Percentiles rank a stretch among this genome's conserved stretches.
These are phyloP conservation scores for Centropyge bicolor DNA, from an alignment of 2,797 vertebrate genomes.

Conservation along the genomic window DNA sequence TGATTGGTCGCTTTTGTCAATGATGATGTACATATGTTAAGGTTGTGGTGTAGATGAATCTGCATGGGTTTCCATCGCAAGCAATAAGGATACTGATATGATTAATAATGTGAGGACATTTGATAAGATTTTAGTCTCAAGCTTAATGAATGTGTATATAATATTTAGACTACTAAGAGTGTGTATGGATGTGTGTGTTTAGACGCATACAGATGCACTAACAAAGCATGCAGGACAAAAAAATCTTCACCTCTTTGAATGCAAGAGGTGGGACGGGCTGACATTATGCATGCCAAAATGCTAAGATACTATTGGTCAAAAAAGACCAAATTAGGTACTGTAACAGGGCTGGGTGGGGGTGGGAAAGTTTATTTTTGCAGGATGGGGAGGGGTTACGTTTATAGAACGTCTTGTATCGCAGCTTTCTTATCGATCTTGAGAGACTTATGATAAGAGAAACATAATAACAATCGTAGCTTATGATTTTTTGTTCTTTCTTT, in stretches of 20 bases:
- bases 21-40: slow-evolving; percentile 84
- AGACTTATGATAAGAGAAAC: slow-evolving; percentile 75
- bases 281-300: slow-evolving; percentile 85
- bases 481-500: slow-evolving; percentile 68
- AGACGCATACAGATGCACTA: slow-evolving; percentile 82
- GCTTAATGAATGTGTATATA: slow-evolving; percentile 83
- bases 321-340: slow-evolving; percentile 83
- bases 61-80: slow-evolving; percentile 86
- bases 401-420: slow-evolving; percentile 78
- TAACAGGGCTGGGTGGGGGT: slow-evolving; percentile 67
- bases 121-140: slow-evolving; percentile 80
- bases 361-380: slow-evolving; percentile 83
- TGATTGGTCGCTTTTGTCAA: slow-evolving; percentile 58
- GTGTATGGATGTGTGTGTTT: slow-evolving; percentile 80
- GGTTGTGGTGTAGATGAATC: slow-evolving; percentile 79
- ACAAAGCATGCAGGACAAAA: slow-evolving; percentile 85
- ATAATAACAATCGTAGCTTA: slow-evolving; percentile 75
- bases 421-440: slow-evolving; percentile 79
- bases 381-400: slow-evolving; percentile 69
- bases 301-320: slow-evolving; percentile 81
- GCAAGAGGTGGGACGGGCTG: slow-evolving; percentile 73
- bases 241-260: slow-evolving; percentile 76
- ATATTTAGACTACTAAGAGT: slow-evolving; percentile 67
- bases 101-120: slow-evolving; percentile 70
- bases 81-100: slow-evolving; percentile 84